A percentile compares a stretch with the other conserved stretches of the same genome.
These are phyloP conservation scores for Magallana nippona DNA, from an alignment of 2,888 invertebrate genomes.

Conservation along the genomic window DNA sequence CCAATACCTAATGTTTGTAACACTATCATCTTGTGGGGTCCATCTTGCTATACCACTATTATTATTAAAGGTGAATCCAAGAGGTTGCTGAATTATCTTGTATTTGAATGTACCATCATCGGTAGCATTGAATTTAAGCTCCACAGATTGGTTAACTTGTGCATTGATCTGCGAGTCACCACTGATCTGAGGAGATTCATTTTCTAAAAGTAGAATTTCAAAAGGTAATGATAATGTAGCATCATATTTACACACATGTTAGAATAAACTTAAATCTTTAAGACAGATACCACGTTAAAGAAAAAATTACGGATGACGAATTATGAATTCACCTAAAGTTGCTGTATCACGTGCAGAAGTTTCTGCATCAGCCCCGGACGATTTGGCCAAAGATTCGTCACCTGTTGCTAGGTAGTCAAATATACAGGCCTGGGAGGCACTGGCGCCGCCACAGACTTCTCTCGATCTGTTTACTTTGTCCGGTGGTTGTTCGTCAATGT, in stretches of 20 bases:
- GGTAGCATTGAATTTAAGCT: conserved; percentile 5
- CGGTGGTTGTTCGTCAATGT: conserved; percentile 35
- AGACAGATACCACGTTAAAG: background rate
- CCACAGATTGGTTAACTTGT: background rate
- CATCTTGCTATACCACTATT: conserved; percentile 29
- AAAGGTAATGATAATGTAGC: too few species aligned
- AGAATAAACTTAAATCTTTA: background rate
- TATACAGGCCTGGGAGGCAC: conserved; percentile 43
- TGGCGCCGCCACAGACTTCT: conserved; percentile 36
- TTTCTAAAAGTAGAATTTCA: conserved; percentile 19
- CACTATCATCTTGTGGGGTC: conserved; percentile 14
- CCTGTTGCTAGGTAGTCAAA: conserved; percentile 48
- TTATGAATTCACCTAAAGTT: background rate
- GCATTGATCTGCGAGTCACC: conserved; percentile 32
- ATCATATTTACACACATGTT: too few species aligned
- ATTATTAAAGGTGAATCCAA: background rate
- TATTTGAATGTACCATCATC: conserved; percentile 19
- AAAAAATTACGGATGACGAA: too few species aligned
- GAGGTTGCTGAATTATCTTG: background rate
- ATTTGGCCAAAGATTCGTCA: conserved; percentile 32
- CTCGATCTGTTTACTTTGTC: background rate
- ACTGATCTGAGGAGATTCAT: conserved; percentile 34
- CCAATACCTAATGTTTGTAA: background rate
- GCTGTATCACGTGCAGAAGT: background rate
- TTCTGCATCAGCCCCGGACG: background rate